A percentile compares a stretch with the other conserved stretches of the same genome.
Conservation (phyloP, 2,888 invertebrate genomes). For the Pollenia griseotomentosa region DNA sequence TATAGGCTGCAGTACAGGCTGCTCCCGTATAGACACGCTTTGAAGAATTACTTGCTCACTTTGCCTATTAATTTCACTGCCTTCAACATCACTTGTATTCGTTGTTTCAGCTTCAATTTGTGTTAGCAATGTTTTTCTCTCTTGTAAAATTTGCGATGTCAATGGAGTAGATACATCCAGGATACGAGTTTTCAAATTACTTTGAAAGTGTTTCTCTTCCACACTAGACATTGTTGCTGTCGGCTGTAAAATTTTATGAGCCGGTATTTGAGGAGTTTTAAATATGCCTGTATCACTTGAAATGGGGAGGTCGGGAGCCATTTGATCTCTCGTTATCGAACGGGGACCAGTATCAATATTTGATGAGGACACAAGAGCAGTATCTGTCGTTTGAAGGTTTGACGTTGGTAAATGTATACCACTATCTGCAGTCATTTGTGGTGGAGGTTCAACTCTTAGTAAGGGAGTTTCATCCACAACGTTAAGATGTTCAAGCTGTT, state of each 20-base stretch:
- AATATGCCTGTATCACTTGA: conserved; percentile 27
- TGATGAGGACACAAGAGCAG: neutral
- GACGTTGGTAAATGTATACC: conserved; percentile 28
- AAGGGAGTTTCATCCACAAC: neutral
- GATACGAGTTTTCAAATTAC: conserved; percentile 11
- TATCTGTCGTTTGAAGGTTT: conserved; percentile 3
- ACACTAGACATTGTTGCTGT: conserved; percentile 4
- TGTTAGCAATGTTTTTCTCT: neutral
- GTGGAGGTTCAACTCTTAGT: conserved; percentile 1
- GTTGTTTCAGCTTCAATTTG: neutral
- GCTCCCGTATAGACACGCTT: neutral
- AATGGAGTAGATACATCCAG: conserved; percentile 51
- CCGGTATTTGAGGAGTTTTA: conserved; percentile 40
- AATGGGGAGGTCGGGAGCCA: neutral
- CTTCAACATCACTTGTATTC: neutral
- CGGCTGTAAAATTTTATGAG: neutral
- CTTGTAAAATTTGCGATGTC: neutral
- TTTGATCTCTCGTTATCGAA: neutral
- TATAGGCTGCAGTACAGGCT: conserved; percentile 19
- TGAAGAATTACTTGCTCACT: neutral
- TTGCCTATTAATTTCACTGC: neutral
- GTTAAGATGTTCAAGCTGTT: neutral
- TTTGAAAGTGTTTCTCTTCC: conserved; percentile 40
- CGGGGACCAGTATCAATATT: neutral
- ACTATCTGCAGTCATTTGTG: conserved; percentile 21